Evolutionary conservation across 2,797 vertebrate species (phyloP).

Genomic region (Cottoperca gobio): DNA sequence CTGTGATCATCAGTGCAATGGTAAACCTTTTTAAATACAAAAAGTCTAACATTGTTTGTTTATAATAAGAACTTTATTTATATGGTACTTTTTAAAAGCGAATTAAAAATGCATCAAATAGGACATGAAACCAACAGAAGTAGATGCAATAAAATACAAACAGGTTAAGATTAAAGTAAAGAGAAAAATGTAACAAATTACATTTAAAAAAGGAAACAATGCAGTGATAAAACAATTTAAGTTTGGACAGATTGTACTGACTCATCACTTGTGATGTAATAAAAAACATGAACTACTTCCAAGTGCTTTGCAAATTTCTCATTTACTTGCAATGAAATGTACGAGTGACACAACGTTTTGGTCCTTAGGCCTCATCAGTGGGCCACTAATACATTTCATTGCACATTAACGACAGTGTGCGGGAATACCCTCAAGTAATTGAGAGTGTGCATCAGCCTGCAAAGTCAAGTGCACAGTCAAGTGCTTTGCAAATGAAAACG

Average conservation of each 20-base stretch:
- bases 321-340: no score
- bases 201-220: not conserved
- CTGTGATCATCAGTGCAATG: conserved; percentile 76
- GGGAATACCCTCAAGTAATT: no score
- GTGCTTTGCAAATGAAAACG: no score
- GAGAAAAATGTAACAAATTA: not conserved
- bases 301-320: no score
- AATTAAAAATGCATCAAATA: not conserved
- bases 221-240: no score
- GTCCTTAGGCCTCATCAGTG: no score
- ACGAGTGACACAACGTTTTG: no score
- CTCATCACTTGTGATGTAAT: not conserved
- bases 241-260: not conserved
- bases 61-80: not conserved
- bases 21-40: conserved; percentile 63
- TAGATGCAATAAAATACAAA: not conserved
- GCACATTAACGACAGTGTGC: no score
- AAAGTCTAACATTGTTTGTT: not conserved
- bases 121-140: not conserved
- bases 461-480: no score
- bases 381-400: no score
- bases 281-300: no score
- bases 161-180: not conserved
- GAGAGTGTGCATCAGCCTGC: no score
- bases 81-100: not conserved